Conservation (phyloP, 2,888 invertebrate species). For the Hermaeophaga mercurialis region DNA sequence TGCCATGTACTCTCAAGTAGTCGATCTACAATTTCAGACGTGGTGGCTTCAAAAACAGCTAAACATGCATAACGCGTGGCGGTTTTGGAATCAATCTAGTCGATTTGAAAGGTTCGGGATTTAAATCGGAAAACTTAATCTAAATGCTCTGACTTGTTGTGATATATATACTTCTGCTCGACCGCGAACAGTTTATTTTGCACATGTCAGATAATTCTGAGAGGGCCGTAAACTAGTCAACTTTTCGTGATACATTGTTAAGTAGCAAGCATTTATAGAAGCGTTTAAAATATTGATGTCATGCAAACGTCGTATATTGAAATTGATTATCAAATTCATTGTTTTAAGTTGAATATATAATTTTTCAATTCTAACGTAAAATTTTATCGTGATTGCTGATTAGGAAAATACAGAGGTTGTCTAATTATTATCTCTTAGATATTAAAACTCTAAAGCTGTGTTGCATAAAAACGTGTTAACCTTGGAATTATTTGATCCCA, state of each 20-base stretch:
- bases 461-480: no score
- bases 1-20: neutral
- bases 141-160: constrained; percentile 50
- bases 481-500: no score
- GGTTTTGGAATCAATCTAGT: constrained; percentile 48
- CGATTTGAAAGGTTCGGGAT: constrained; percentile 48
- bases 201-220: constrained; percentile 50
- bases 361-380: no score
- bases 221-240: constrained; percentile 49
- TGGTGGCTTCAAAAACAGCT: constrained; percentile 32
- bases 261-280: no score
- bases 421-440: no score
- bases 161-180: constrained; percentile 46
- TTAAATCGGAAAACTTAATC: constrained; percentile 51
- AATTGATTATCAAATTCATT: no score
- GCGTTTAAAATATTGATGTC: no score
- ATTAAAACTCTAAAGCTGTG: no score
- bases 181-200: constrained; percentile 50
- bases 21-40: neutral
- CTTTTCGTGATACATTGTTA: constrained; percentile 48
- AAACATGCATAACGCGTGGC: constrained; percentile 50
- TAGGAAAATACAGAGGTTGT: no score
- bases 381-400: no score
- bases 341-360: no score
- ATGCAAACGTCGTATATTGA: no score